A percentile compares a stretch with the other conserved stretches of the same genome.
Conservation (phyloP, 2,113 vertebrate species). For the Oceanites oceanicus region DNA sequence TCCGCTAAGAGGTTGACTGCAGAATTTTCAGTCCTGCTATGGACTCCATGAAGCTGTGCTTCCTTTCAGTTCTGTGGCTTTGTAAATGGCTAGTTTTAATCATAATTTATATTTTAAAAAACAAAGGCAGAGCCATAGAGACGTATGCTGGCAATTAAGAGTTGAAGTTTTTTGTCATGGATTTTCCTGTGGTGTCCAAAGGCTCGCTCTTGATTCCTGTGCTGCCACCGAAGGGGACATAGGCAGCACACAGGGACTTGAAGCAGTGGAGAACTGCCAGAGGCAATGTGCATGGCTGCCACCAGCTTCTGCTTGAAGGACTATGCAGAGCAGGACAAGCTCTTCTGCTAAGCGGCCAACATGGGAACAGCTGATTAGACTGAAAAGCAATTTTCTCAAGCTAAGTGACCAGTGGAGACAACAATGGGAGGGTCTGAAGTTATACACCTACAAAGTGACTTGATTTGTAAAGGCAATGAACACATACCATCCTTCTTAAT, state of each 20-base stretch:
- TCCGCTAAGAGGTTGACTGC: neutral
- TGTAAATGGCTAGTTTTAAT: neutral
- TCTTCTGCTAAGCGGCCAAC: neutral
- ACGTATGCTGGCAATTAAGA: neutral
- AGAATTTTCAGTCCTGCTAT: neutral
- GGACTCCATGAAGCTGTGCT: neutral
- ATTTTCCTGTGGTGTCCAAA: neutral
- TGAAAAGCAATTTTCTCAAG: neutral
- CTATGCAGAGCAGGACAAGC: neutral
- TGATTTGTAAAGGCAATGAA: neutral
- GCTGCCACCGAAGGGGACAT: rapidly evolving
- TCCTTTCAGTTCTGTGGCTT: neutral
- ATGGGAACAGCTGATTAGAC: neutral
- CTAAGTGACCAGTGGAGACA: neutral
- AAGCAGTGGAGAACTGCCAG: neutral
- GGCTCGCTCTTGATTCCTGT: neutral
- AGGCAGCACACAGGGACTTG: neutral
- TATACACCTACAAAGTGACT: neutral
- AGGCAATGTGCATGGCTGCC: neutral
- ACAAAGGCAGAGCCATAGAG: neutral
- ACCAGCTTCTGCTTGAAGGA: neutral
- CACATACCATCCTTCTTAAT: neutral
- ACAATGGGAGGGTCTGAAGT: neutral
- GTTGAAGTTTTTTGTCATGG: neutral
- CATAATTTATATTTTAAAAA: neutral